Conservation (phyloP, 2,113 vertebrate species). For the Casuarius casuarius region DNA sequence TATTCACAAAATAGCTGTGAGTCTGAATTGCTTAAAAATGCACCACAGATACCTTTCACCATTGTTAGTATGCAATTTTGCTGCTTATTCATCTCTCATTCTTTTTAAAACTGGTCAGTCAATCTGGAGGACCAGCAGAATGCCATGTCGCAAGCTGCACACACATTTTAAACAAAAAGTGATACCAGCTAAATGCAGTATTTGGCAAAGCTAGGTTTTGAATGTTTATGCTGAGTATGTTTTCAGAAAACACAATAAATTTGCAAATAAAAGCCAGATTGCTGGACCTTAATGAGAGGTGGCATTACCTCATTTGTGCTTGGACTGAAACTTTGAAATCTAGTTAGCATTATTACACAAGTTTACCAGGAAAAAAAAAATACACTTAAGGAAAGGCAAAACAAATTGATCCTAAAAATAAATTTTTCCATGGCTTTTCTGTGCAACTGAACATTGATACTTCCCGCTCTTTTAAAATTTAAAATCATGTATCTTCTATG, state of each 20-base stretch:
- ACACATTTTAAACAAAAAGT: neutral
- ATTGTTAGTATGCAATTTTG: neutral
- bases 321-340: no score
- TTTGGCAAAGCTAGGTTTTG: neutral
- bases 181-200: neutral
- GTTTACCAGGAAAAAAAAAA: no score
- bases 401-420: no score
- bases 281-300: no score
- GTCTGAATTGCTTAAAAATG: neutral
- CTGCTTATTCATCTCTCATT: neutral
- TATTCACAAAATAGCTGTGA: neutral
- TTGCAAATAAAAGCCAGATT: neutral
- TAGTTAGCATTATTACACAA: no score
- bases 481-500: neutral
- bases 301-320: no score
- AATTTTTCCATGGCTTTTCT: neutral
- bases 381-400: no score
- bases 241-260: neutral
- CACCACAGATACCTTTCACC: neutral
- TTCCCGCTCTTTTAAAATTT: neutral
- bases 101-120: neutral
- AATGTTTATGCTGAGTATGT: neutral
- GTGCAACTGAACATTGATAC: neutral
- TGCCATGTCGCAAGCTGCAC: rapidly evolving
- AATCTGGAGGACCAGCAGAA: neutral